Conservation (phyloP, 2,797 vertebrate genomes). For the Triplophysa yarkandensis region DNA sequence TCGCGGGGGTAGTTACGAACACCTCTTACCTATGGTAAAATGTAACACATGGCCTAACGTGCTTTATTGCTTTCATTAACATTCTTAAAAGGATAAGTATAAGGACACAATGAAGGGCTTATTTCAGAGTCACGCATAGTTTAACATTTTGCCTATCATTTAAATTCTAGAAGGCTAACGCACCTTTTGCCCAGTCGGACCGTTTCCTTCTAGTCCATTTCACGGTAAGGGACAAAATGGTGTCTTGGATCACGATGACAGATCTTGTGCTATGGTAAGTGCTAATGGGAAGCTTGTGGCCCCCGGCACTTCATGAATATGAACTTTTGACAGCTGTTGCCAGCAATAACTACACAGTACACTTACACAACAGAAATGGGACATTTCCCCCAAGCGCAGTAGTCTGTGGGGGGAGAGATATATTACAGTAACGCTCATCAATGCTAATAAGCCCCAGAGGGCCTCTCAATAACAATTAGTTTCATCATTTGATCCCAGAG, state of each 20-base stretch:
- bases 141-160: conserved; percentile 39
- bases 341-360: conserved; percentile 13
- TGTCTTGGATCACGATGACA: conserved; percentile 39
- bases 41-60: conserved; percentile 9
- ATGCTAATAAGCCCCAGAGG: conserved; percentile 47
- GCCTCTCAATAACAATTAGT: conserved; percentile 56
- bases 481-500: conserved; percentile 52
- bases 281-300: conserved; percentile 38
- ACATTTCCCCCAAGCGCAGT: conserved; percentile 17
- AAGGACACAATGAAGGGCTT: conserved; percentile 18
- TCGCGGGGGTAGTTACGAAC: neutral
- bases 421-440: conserved; percentile 44
- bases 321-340: conserved; percentile 40
- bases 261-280: conserved; percentile 8
- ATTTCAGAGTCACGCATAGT: conserved; percentile 35
- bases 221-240: conserved; percentile 18
- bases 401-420: conserved; percentile 30
- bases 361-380: conserved; percentile 20
- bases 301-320: conserved; percentile 34
- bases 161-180: conserved; percentile 13
- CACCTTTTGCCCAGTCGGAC: conserved; percentile 21
- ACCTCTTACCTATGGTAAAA: neutral
- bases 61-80: conserved; percentile 9
- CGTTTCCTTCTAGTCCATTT: conserved; percentile 32
- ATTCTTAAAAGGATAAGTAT: conserved; percentile 27